Conservation (phyloP, 2,113 vertebrate genomes). For the Casuarius casuarius region DNA sequence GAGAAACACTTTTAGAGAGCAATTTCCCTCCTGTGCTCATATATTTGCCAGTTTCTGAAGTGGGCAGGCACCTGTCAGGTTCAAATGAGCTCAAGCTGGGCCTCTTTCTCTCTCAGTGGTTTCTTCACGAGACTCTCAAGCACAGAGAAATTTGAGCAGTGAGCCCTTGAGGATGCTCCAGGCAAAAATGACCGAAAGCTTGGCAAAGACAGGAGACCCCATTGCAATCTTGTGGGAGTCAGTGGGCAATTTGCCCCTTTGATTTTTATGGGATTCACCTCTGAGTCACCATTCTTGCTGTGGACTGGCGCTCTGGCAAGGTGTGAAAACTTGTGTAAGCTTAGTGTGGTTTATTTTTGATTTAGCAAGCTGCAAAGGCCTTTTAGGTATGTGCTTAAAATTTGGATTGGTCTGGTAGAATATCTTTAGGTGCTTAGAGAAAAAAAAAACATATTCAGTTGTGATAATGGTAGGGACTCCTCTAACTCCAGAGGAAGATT, state of each 20-base stretch:
- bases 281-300: background rate
- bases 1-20: background rate
- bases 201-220: background rate
- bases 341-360: background rate
- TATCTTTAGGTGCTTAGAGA: background rate
- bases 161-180: background rate
- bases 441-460: background rate
- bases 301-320: background rate
- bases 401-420: background rate
- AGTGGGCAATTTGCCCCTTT: background rate
- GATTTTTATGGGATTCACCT: background rate
- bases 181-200: background rate
- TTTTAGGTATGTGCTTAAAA: background rate
- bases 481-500: background rate
- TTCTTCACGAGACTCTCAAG: background rate
- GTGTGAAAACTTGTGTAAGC: background rate
- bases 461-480: background rate
- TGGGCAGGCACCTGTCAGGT: background rate
- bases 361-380: fast-evolving
- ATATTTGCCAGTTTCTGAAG: background rate
- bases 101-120: background rate
- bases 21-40: background rate
- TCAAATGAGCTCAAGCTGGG: background rate
- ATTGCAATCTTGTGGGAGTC: background rate
- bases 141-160: background rate